A percentile compares a stretch with the other conserved stretches of the same genome.
Evolutionary conservation across 2,888 invertebrate species (phyloP).

Genomic region (Polymixis flavicincta): DNA sequence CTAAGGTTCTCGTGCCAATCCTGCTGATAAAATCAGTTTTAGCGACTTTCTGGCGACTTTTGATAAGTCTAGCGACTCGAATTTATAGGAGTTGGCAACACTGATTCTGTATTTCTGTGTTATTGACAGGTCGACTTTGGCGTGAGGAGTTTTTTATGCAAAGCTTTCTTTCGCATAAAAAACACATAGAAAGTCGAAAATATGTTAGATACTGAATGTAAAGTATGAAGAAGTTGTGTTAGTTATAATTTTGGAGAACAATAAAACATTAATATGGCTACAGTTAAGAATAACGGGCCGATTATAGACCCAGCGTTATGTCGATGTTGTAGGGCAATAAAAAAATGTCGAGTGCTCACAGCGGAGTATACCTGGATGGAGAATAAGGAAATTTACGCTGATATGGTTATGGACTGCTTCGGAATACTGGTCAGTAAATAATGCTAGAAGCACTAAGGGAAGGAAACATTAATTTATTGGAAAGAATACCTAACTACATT

Average conservation of each 20-base stretch:
- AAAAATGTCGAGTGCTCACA: conserved; percentile 86
- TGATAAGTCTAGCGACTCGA: no score
- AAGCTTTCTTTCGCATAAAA: conserved; percentile 55
- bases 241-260: conserved; percentile 8
- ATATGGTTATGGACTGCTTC: conserved; percentile 88
- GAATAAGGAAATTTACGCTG: conserved; percentile 85
- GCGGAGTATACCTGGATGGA: conserved; percentile 87
- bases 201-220: conserved; percentile 60
- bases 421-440: conserved; percentile 81
- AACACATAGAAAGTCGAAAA: conserved; percentile 35
- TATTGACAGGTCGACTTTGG: conserved; percentile 61
- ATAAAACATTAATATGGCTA: conserved; percentile 76
- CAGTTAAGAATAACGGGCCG: conserved; percentile 82
- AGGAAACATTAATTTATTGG: not conserved
- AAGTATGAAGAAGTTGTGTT: conserved; percentile 49
- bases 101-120: no score
- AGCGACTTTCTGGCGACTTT: no score
- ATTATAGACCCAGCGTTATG: conserved; percentile 87
- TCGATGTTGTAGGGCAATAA: conserved; percentile 86
- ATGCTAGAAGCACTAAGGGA: not conserved
- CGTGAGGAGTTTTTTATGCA: conserved; percentile 8
- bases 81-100: no score
- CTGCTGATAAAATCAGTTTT: no score
- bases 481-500: not conserved
- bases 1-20: no score